Evolutionary conservation across 2,888 invertebrate genomes (phyloP), one percentile per base, ranked within the genome.

Genomic region (Timema cristinae): DNA sequence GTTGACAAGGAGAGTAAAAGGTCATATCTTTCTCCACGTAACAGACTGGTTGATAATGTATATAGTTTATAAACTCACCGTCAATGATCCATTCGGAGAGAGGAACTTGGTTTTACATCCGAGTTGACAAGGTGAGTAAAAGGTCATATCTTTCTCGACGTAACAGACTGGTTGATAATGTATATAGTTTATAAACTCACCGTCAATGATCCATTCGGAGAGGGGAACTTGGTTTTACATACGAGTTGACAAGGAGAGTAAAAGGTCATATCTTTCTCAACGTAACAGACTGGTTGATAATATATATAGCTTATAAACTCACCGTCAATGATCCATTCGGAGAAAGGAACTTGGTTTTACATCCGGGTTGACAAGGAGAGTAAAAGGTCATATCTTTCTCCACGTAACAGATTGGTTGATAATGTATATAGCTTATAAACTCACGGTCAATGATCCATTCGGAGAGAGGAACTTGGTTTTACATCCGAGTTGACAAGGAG

Each of bases 321-420:
- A 63, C 63, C 6, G 63, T 77, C 74, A 73, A 72, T 1, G 75
- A 74, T 8, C 73, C 76, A 50, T 76, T 73, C 15, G 74, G 9
- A 69, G 81, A 79, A 16, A 81, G 75, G 5, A 74, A 69, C 6
- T 76, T 77, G 7, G 78, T 83, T 6, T 16, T 11, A 76, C 91
- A 92, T 0, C 91, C 91, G 0, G 91, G 91, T 78, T 90, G 90
- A 77, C 92, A 92, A 0, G 91, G 87, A 0, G 90, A 91, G 80
- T 88, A 91, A 78, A 85, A 91, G 0, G 90, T 88, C 13, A 85
- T 84, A 69, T 81, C 83, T 0, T 83, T 84, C 13, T 84, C 80
- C 59, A 83, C 83, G 75, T 87, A 85, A 77, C 90, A 91, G 0
- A 91, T 87, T 0, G 91, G 91, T 6, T 87, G 85, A 79, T 88